phyloP scores from a whole-genome alignment of 37 sponge, comb jelly and placozoan genomes.

The Spongia lamella region DNA sequence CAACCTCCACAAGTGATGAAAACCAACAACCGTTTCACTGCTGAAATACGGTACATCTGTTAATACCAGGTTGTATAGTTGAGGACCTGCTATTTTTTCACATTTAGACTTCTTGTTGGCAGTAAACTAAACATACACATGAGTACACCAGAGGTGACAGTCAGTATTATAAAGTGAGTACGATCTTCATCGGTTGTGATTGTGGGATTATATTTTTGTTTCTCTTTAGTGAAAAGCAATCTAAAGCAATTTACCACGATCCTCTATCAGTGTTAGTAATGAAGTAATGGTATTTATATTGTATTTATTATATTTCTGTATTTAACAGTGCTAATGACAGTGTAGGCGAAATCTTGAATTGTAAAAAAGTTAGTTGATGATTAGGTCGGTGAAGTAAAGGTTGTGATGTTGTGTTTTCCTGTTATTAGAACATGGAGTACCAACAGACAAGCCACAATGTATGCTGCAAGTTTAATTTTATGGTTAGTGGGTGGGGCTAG shows the following conservation, averaged over 20 bases:
- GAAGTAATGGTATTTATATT: not conserved
- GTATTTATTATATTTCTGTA: not conserved
- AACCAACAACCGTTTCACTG: constrained; percentile 87
- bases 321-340: not conserved
- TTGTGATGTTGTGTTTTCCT: constrained; percentile 1
- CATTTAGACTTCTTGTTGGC: constrained; percentile 78
- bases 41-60: constrained; percentile 71
- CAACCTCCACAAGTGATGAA: constrained; percentile 98
- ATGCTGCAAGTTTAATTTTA: not conserved
- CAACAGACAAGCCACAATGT: constrained; percentile 2
- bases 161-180: constrained; percentile 81
- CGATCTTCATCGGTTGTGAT: not conserved
- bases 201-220: not conserved
- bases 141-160: constrained; percentile 80
- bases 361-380: no score
- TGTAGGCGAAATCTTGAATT: no score
- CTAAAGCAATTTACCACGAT: constrained; percentile 51
- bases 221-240: constrained; percentile 84
- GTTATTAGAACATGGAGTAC: not conserved
- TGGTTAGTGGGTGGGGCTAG: not conserved
- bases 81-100: not conserved
- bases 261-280: constrained; percentile 63
- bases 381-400: no score
- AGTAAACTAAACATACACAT: constrained; percentile 87
- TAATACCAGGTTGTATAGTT: not conserved